Evolutionary conservation across 2,888 invertebrate species (phyloP), one percentile per base, ranked within the genome.

Genomic region (Erebia palarica): DNA sequence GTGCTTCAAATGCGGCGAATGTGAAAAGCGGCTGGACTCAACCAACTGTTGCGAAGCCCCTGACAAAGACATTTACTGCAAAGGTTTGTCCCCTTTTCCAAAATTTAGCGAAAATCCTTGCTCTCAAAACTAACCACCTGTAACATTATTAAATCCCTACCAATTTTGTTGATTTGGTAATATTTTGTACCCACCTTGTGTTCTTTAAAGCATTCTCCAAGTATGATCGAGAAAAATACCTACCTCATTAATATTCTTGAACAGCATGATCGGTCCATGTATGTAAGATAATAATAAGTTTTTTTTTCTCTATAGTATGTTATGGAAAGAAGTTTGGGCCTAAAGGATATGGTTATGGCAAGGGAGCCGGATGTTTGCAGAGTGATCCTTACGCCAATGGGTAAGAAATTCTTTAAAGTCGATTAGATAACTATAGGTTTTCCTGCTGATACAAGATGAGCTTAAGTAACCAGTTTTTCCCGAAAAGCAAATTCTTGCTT

Each of bases 291-390:
- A 65, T 78, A 72, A 78, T 79, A 84, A 86, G 84, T 85, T 79
- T 89, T 89, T 88, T 57, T 74, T 86, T 86, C 81, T 89, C 88
- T 88, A 71, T 91, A 97, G 97, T 97, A 86, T 99, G 99, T 95
- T 99, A 99, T 94, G 97, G 96, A 88, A 98, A 98, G 95, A 97
- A 96, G 95, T 99, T 97, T 94, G 99, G 99, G 84, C 99, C 99
- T 84, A 98, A 97, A 94, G 98, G 98, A 91, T 98, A 98, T 92
- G 99, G 98, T 85, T 99, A 98, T 93, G 99, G 99, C 84, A 97
- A 98, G 94, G 99, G 99, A 86, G 98, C 97, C 87, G 98, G 98
- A 87, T 97, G 97, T 81, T 95, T 98, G 86, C 97, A 98, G 94
- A 97, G 97, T 92, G 98, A 98, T 94, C 95, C 95, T 94, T 96